A percentile compares a stretch with the other conserved stretches of the same genome.
Conservation (phyloP, 2,797 vertebrate genomes). For the Salarias fasciatus region DNA sequence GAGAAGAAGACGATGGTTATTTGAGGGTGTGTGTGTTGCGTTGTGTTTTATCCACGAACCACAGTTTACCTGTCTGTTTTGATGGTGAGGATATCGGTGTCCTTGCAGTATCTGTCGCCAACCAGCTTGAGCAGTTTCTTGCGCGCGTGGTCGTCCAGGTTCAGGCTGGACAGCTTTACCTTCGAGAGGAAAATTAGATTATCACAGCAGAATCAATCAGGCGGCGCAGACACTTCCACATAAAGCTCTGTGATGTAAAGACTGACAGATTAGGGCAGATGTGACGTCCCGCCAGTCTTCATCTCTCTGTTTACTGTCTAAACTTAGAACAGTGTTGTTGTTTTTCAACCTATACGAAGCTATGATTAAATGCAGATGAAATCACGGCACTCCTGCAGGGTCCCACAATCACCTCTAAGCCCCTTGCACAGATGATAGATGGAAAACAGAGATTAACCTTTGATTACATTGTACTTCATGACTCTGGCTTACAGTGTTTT, state of each 20-base stretch:
- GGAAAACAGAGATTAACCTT: constrained; percentile 53
- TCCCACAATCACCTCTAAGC: constrained; percentile 36
- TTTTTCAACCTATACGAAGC: constrained; percentile 13
- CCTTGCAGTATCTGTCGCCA: constrained; percentile 86
- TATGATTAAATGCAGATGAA: constrained; percentile 50
- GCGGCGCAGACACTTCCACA: background rate
- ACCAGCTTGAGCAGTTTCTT: constrained; percentile 93
- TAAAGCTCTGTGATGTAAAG: background rate
- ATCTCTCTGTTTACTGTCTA: constrained; percentile 8
- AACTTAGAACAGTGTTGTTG: constrained; percentile 13
- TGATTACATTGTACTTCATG: constrained; percentile 21
- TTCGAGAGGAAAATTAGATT: constrained; percentile 52
- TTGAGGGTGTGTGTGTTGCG: background rate
- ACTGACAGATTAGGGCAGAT: background rate
- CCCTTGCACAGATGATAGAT: constrained; percentile 9
- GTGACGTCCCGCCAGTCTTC: background rate
- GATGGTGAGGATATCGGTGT: constrained; percentile 88
- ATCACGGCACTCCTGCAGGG: constrained; percentile 8
- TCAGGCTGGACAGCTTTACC: constrained; percentile 93
- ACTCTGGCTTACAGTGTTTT: constrained; percentile 22
- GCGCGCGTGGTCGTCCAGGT: constrained; percentile 92
- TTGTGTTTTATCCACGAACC: background rate
- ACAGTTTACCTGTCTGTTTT: constrained; percentile 86
- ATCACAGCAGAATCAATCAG: background rate
- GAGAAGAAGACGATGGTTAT: background rate